phyloP scores from a whole-genome alignment of 2,888 invertebrate genomes.

The Saturnia japonica region DNA sequence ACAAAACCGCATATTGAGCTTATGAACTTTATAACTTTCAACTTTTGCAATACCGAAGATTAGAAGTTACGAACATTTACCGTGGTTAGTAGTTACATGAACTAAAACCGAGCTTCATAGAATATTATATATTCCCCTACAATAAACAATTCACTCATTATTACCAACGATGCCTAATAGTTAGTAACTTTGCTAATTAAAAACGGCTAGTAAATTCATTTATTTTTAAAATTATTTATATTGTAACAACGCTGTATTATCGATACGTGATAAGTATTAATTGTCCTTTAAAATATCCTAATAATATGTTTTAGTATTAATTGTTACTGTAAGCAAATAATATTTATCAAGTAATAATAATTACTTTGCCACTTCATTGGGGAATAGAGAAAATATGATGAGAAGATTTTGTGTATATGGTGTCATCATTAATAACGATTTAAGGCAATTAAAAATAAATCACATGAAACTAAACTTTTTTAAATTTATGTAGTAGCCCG shows the following conservation, averaged over 20 bases:
- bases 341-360: too few species aligned
- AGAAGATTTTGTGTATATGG: too few species aligned
- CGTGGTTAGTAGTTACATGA: neutral
- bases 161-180: neutral
- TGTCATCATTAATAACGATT: too few species aligned
- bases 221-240: too few species aligned
- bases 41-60: neutral
- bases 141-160: neutral
- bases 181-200: constrained; percentile 1
- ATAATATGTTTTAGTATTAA: neutral
- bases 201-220: too few species aligned
- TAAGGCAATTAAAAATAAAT: too few species aligned
- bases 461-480: too few species aligned
- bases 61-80: constrained; percentile 3
- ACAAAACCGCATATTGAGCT: constrained; percentile 1
- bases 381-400: too few species aligned
- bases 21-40: constrained; percentile 3
- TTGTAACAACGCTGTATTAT: neutral
- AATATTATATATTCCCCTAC: neutral
- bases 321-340: too few species aligned
- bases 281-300: neutral
- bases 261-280: neutral
- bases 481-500: too few species aligned
- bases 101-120: neutral
- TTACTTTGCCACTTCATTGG: too few species aligned